Conservation (phyloP, 2,888 invertebrate genomes). For the Gari tellinella region DNA sequence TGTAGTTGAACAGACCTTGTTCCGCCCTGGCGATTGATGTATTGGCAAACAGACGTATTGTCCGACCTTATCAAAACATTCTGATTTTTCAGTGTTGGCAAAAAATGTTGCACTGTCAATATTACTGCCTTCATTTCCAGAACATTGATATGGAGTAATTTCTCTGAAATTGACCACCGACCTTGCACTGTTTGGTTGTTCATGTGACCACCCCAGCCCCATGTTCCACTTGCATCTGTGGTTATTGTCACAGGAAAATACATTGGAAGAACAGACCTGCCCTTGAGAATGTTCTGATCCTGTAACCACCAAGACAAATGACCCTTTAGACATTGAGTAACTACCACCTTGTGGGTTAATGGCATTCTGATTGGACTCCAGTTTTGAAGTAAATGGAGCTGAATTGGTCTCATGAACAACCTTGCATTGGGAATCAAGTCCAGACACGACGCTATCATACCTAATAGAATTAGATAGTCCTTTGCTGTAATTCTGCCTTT, state of each 20-base stretch:
- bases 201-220: constrained; percentile 22
- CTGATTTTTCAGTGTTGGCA: constrained; percentile 10
- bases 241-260: constrained; percentile 25
- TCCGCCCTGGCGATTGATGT: constrained; percentile 33
- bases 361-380: constrained; percentile 36
- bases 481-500: constrained; percentile 12
- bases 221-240: constrained; percentile 41
- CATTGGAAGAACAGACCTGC: constrained; percentile 17
- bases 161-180: constrained; percentile 19
- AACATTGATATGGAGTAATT: constrained; percentile 34
- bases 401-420: constrained; percentile 49
- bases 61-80: constrained; percentile 33
- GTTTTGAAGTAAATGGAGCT: constrained; percentile 31
- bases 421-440: constrained; percentile 50
- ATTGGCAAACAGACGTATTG: constrained; percentile 33
- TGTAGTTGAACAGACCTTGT: constrained; percentile 26
- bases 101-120: constrained; percentile 16
- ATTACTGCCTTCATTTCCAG: constrained; percentile 42
- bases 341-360: neutral
- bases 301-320: constrained; percentile 30
- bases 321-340: constrained; percentile 1
- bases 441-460: constrained; percentile 43
- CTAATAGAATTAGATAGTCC: constrained; percentile 25
- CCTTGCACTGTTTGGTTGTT: constrained; percentile 15
- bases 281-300: constrained; percentile 33